Evolutionary conservation across 1,140 invertebrate genomes (phyloP).

Genomic region (Drosophila subpulchrella): DNA sequence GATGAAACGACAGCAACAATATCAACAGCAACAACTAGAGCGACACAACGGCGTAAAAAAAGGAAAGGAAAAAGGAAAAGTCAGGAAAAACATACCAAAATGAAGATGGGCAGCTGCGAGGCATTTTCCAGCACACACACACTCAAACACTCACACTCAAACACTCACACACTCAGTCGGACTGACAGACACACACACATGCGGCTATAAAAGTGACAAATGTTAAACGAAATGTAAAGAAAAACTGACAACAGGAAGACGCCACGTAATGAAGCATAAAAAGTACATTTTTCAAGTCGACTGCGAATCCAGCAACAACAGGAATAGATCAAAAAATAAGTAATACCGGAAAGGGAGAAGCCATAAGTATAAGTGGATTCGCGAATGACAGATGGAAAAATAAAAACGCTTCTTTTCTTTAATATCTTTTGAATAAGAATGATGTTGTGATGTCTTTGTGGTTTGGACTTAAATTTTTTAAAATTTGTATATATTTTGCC

Average conservation of each 20-base stretch:
- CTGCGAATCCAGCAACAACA: conserved; percentile 51
- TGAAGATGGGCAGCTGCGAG: conserved; percentile 75
- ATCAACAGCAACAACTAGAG: conserved; percentile 52
- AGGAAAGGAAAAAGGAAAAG: conserved; percentile 20
- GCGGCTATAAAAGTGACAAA: conserved; percentile 80
- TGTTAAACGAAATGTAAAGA: conserved; percentile 82
- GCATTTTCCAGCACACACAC: conserved; percentile 40
- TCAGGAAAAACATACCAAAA: conserved; percentile 59
- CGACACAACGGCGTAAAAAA: conserved; percentile 36
- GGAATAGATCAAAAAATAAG: conserved; percentile 26
- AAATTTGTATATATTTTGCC: not conserved
- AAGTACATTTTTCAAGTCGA: conserved; percentile 76
- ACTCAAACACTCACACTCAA: too few species aligned
- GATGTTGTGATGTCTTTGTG: not conserved
- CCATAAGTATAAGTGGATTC: conserved; percentile 23
- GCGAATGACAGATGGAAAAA: not conserved
- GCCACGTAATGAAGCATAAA: conserved; percentile 81
- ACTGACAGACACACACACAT: conserved; percentile 39
- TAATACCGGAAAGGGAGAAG: not conserved
- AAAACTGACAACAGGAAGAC: conserved; percentile 81
- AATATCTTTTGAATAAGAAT: not conserved
- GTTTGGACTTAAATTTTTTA: not conserved
- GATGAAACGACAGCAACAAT: conserved; percentile 70
- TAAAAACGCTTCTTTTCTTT: not conserved
- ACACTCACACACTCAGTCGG: conserved; percentile 6